Conservation (phyloP, 2,113 vertebrate genomes). For the Apistogramma diplotaenia region DNA sequence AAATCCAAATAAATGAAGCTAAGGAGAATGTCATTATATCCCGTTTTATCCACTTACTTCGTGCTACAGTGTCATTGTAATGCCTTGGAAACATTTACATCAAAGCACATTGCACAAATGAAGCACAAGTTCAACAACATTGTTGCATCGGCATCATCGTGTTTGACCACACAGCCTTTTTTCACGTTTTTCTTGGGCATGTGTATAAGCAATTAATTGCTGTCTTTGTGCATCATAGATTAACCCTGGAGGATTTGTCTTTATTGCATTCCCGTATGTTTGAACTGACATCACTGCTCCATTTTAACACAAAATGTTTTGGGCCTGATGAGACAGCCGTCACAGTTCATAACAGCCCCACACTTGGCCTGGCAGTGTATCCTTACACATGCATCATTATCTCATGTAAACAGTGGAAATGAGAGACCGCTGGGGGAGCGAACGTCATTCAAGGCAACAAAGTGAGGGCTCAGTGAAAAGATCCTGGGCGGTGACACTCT, state of each 20-base stretch:
- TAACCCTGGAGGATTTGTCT: constrained; percentile 6
- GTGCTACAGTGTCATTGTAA: background rate
- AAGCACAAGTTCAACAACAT: constrained; percentile 6
- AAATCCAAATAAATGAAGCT: background rate
- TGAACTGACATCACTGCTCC: constrained; percentile 44
- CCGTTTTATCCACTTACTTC: background rate
- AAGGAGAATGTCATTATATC: background rate
- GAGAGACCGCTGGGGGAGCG: constrained; percentile 41
- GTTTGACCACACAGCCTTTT: background rate
- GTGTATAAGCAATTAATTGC: background rate
- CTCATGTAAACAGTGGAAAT: constrained; percentile 72
- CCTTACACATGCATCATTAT: constrained; percentile 70
- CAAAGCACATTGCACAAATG: constrained; percentile 18
- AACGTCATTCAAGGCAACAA: constrained; percentile 52
- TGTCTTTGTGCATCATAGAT: constrained; percentile 3
- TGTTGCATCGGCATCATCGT: background rate
- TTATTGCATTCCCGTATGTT: constrained; percentile 7
- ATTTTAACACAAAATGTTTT: constrained; percentile 57
- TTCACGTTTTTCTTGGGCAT: background rate
- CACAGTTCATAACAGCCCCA: constrained; percentile 43
- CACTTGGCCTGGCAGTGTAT: constrained; percentile 57
- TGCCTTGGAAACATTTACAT: constrained; percentile 32
- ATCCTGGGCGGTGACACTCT: constrained; percentile 52
- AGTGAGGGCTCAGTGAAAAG: constrained; percentile 57
- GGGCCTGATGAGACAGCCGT: constrained; percentile 47